phyloP scores from a whole-genome alignment of 2,888 invertebrate species.

The Rhyacophila evoluta region DNA sequence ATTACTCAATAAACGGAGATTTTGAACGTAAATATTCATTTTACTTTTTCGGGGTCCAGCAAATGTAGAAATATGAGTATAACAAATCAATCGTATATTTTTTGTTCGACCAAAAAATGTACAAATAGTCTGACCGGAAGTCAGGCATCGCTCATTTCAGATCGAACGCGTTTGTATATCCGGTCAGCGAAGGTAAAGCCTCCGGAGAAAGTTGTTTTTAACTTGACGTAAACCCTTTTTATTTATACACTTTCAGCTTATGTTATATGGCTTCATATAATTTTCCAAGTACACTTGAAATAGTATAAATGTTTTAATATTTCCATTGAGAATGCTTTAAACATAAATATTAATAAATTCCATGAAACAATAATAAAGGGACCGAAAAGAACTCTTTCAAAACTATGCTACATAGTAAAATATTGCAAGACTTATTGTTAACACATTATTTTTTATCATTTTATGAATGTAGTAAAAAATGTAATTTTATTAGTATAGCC shows the following conservation, averaged over 20 bases:
- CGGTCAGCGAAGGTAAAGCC: slow-evolving; percentile 3
- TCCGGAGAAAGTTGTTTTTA: neutral
- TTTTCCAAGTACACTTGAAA: no score
- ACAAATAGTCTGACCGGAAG: slow-evolving; percentile 34
- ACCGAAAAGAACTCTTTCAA: no score
- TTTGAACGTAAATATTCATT: neutral
- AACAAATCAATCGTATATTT: slow-evolving; percentile 1
- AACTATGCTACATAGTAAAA: no score
- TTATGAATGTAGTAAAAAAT: no score
- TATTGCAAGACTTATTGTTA: no score
- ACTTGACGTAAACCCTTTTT: neutral
- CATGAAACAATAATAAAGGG: no score
- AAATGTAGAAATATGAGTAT: neutral
- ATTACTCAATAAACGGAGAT: slow-evolving; percentile 12
- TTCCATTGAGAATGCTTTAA: no score
- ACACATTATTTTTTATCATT: no score
- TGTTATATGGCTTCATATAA: neutral
- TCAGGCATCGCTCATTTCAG: slow-evolving; percentile 34
- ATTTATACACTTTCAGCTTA: neutral
- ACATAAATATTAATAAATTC: no score
- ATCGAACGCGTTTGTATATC: slow-evolving; percentile 39
- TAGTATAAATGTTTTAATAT: no score
- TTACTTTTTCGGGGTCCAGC: neutral
- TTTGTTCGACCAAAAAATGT: slow-evolving; percentile 23
- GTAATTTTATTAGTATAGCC: no score